phyloP scores from a whole-genome alignment of 2,888 invertebrate species.

The Eurois occulta region DNA sequence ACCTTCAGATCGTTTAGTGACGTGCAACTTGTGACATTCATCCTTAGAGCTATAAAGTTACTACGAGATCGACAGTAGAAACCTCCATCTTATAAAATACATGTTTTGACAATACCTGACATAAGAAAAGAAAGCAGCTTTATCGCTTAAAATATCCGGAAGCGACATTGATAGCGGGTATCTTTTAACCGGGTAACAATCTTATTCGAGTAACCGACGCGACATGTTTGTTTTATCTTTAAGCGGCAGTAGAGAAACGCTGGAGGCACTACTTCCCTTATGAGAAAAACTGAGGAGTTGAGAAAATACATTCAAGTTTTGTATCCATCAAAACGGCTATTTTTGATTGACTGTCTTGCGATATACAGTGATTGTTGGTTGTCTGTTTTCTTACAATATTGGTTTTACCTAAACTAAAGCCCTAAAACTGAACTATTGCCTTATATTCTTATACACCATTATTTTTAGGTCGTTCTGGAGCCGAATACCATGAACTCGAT shows the following conservation, averaged over 20 bases:
- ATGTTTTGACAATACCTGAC: neutral
- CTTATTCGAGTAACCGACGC: conserved; percentile 15
- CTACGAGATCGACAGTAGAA: neutral
- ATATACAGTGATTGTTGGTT: neutral
- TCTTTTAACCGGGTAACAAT: conserved; percentile 39
- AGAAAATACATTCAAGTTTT: neutral
- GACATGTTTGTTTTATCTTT: conserved; percentile 51
- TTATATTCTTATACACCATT: too few relatives aligned
- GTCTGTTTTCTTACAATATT: neutral
- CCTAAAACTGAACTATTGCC: too few relatives aligned
- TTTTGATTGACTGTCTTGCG: neutral
- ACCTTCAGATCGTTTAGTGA: neutral
- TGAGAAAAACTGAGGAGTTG: conserved; percentile 29
- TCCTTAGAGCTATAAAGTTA: neutral
- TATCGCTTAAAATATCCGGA: conserved; percentile 22
- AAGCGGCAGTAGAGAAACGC: conserved; percentile 36
- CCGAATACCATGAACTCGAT: too few relatives aligned
- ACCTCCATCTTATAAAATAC: neutral
- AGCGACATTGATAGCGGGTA: conserved; percentile 38
- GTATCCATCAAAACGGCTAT: neutral
- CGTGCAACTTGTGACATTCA: neutral
- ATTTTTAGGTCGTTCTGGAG: too few relatives aligned
- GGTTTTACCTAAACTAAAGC: too few relatives aligned
- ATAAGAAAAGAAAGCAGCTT: conserved; percentile 16
- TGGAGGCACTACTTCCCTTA: conserved; percentile 31